Percentiles rank a stretch among this genome's conserved stretches.
Conservation (phyloP, 2,113 vertebrate species). For the Xenopus borealis region DNA sequence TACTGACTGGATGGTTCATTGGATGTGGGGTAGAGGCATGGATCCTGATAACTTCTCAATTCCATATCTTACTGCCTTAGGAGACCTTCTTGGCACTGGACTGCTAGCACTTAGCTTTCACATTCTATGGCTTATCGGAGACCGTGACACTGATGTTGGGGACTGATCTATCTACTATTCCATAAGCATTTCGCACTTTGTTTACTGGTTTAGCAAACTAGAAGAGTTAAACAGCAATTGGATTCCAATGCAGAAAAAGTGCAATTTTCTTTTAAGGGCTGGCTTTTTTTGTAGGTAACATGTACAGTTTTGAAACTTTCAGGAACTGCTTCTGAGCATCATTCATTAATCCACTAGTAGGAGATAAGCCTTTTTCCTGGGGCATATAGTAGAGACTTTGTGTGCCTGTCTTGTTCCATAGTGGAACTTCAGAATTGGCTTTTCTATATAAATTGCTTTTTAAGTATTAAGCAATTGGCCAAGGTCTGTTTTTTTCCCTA, state of each 20-base stretch:
- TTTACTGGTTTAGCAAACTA: too few relatives aligned
- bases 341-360: too few relatives aligned
- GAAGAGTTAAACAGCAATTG: neutral
- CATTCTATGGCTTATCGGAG: constrained; percentile 94
- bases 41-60: constrained; percentile 99
- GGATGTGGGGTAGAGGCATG: constrained; percentile 97
- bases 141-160: constrained; percentile 84
- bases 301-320: neutral
- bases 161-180: constrained; percentile 61
- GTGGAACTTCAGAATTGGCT: too few relatives aligned
- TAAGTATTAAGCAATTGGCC: too few relatives aligned
- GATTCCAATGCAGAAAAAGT: constrained; percentile 34
- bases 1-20: constrained; percentile 98
- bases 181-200: neutral
- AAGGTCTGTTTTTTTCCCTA: too few relatives aligned
- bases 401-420: too few relatives aligned
- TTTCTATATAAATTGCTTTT: too few relatives aligned
- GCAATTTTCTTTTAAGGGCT: constrained; percentile 11
- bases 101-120: constrained; percentile 96
- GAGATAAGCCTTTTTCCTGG: too few relatives aligned
- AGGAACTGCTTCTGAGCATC: constrained; percentile 12
- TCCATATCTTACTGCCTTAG: constrained; percentile 94
- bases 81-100: constrained; percentile 93
- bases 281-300: neutral
- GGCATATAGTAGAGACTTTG: too few relatives aligned